Percentiles rank a stretch among this genome's conserved stretches.
These are phyloP conservation scores for Corythornis leucogaster DNA, from an alignment of 2,797 vertebrate species.

Conservation along the genomic window DNA sequence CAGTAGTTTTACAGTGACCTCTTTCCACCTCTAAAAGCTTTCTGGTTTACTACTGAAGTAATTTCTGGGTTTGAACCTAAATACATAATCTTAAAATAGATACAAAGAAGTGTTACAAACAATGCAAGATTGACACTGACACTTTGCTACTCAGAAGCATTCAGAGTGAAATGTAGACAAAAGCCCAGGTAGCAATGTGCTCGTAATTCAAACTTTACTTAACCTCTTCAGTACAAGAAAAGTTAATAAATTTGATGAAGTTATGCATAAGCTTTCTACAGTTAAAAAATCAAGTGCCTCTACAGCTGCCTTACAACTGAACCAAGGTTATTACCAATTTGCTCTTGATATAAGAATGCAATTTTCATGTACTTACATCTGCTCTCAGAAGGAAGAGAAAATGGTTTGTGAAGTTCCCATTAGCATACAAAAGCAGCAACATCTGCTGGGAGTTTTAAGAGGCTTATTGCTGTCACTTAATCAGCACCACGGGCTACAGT, in stretches of 20 bases:
- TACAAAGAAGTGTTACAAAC: not conserved
- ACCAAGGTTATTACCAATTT: slow-evolving; percentile 68
- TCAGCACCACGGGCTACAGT: not conserved
- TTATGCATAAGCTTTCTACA: slow-evolving; percentile 54
- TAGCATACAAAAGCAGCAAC: slow-evolving; percentile 65
- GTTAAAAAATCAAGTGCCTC: slow-evolving; percentile 43
- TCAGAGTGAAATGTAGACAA: not conserved
- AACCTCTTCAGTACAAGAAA: slow-evolving; percentile 63
- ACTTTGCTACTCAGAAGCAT: no score
- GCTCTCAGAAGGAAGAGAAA: slow-evolving; percentile 71
- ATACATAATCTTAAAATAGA: not conserved
- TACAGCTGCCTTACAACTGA: slow-evolving; percentile 53
- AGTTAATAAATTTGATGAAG: slow-evolving; percentile 68
- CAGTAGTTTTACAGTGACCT: not conserved
- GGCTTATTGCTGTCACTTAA: slow-evolving; percentile 34
- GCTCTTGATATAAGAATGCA: slow-evolving; percentile 59
- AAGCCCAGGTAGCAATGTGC: not conserved
- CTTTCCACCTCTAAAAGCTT: not conserved
- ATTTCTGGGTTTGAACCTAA: not conserved
- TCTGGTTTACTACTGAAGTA: not conserved
- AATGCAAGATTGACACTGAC: not conserved
- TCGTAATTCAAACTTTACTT: slow-evolving; percentile 47
- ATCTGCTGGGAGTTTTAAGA: slow-evolving; percentile 56
- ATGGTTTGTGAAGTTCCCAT: slow-evolving; percentile 36
- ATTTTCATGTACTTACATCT: slow-evolving; percentile 36